A percentile compares a stretch with the other conserved stretches of the same genome.
Evolutionary conservation across 2,113 vertebrate species (phyloP).

Genomic region (Cygnus buccinator): DNA sequence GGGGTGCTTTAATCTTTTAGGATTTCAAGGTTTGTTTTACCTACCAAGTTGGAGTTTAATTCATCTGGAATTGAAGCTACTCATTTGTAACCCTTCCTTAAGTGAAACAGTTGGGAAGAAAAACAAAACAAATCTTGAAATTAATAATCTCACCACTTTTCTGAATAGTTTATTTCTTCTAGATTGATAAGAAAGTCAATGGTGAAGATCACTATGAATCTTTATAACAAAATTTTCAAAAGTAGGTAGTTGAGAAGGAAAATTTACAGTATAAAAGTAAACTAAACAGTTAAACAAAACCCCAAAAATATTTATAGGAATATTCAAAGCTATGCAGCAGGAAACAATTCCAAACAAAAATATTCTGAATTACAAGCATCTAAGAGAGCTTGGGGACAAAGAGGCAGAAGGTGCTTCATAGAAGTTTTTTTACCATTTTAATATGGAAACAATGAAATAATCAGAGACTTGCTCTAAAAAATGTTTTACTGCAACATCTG

Average conservation of each 20-base stretch:
- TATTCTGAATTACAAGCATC: not conserved
- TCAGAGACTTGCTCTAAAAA: not conserved
- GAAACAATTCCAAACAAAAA: not conserved
- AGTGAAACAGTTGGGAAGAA: not conserved
- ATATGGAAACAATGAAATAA: slow-evolving; percentile 7
- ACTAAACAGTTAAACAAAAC: not conserved
- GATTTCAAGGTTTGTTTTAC: slow-evolving; percentile 34
- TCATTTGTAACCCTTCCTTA: not conserved
- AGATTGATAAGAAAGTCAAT: not conserved
- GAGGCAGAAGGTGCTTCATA: not conserved
- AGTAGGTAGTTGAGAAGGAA: not conserved
- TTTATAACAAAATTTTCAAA: not conserved
- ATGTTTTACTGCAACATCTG: not conserved
- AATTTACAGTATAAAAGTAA: not conserved
- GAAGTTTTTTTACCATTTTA: not conserved
- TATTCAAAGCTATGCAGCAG: not conserved
- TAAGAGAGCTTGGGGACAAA: not conserved
- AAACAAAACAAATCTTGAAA: not conserved
- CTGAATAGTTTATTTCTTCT: not conserved
- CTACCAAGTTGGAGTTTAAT: not conserved
- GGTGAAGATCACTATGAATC: not conserved
- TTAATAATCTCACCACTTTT: not conserved
- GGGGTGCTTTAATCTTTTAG: not conserved
- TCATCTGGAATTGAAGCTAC: not conserved
- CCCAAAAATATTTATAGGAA: not conserved